Evolutionary conservation across 2,113 vertebrate species (phyloP).

Genomic region (Chinchilla lanigera): DNA sequence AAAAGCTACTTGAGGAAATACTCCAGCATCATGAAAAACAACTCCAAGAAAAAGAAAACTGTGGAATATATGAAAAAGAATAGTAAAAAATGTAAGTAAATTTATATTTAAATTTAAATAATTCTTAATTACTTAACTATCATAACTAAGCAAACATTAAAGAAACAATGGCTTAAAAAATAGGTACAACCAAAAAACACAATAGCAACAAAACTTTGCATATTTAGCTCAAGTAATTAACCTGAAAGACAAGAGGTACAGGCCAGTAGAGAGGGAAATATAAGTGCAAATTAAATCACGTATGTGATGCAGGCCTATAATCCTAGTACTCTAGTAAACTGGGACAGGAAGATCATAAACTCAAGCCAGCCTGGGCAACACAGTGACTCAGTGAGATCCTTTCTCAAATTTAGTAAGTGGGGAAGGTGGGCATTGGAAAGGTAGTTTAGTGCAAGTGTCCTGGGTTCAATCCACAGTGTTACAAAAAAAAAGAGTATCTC

Average conservation of each 20-base stretch:
- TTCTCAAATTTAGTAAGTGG: neutral
- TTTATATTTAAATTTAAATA: constrained; percentile 19
- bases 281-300: neutral
- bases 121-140: neutral
- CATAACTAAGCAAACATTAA: constrained; percentile 7
- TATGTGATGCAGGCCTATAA: neutral
- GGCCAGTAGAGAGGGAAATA: neutral
- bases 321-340: neutral
- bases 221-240: neutral
- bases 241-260: neutral
- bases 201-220: neutral
- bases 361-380: neutral
- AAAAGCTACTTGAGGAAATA: constrained; percentile 21
- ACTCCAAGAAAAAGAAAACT: neutral
- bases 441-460: neutral
- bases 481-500: neutral
- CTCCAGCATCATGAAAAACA: neutral
- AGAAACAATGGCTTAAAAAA: neutral
- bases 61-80: neutral
- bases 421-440: neutral
- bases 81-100: neutral
- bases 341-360: neutral
- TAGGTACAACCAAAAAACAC: neutral
- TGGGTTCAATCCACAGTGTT: neutral
- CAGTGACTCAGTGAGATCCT: neutral